Percentiles rank a stretch among this genome's conserved stretches.
These are phyloP conservation scores for Busseola fusca DNA, from an alignment of 2,888 invertebrate species.

Conservation along the genomic window DNA sequence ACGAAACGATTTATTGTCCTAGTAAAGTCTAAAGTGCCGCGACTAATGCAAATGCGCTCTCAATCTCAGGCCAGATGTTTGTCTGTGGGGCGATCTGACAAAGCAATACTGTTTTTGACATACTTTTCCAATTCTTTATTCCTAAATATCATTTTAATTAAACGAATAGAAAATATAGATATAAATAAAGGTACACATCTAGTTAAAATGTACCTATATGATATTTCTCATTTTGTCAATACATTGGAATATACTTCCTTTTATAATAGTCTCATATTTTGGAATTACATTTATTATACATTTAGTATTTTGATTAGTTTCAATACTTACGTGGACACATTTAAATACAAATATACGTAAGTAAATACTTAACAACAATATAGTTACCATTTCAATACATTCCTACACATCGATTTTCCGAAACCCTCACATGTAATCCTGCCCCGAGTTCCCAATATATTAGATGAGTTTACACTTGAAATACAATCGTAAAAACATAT, in stretches of 20 bases:
- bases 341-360: slow-evolving; percentile 78
- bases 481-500: slow-evolving; percentile 78
- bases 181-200: slow-evolving; percentile 56
- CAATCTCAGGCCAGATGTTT: slow-evolving; percentile 58
- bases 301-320: slow-evolving; percentile 69
- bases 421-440: slow-evolving; percentile 71
- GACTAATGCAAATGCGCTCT: slow-evolving; percentile 71
- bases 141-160: slow-evolving; percentile 53
- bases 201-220: slow-evolving; percentile 57
- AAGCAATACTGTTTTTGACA: slow-evolving; percentile 59
- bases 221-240: slow-evolving; percentile 63
- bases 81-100: slow-evolving; percentile 62
- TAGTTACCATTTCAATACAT: slow-evolving; percentile 78
- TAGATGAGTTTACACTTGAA: slow-evolving; percentile 70
- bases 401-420: slow-evolving; percentile 71
- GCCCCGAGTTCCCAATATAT: slow-evolving; percentile 68
- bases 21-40: slow-evolving; percentile 86
- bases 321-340: slow-evolving; percentile 78
- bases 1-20: slow-evolving; percentile 85
- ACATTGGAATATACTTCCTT: slow-evolving; percentile 62
- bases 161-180: slow-evolving; percentile 66
- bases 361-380: slow-evolving; percentile 85
- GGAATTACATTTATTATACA: slow-evolving; percentile 71
- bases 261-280: slow-evolving; percentile 68
- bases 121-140: slow-evolving; percentile 45